Base-by-base conservation (phyloP, 92 coral and sea anemone genomes). In the Blastomussa wellsi region DNA sequence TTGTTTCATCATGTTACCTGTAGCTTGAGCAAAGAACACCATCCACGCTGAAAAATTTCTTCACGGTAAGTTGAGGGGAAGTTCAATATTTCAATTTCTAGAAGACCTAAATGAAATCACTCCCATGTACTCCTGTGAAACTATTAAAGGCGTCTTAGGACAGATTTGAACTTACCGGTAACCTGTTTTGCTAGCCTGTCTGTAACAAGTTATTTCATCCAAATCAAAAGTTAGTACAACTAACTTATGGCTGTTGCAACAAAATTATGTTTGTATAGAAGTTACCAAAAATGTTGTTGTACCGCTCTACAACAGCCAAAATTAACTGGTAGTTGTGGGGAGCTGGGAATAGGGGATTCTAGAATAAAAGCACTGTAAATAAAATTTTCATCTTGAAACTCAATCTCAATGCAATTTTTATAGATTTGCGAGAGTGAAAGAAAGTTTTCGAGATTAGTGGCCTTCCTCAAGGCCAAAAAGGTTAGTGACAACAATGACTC, bases 11-110 rank as follows among this genome's bases (percentile, higher is more conserved):
- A n/a, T 67, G 20, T 15, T 82, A 26, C 37, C 32, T 35, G 72
- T 53, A 93, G 97, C 49, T 89, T 36, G 88, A 82, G 37, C 98
- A 95, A 75, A 92, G 98, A 92, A 96, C 98, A 1, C 98, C 98
- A 29, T 89, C 92, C 28, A 88, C 98, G 22, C 81, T 96, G 59
- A 86, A 92, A 36, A 96, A 96, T 78, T 96, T 92, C 59, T 96
- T 92, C 87, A 55, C 92, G 88, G 98, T 92, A 90, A 84, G 98
- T 87, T 55, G 15, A 22, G 5, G 12, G 15, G n/a, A 57, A 9
- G 1, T 8, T 57, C 17, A 57, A 24, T 6, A 4, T 2, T 57
- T n/a, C 5, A 22, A 17, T 13, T 57, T 57, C 29, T 22, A 57
- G 8, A 57, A 3, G 49, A 13, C 11, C 12, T 3, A 44, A 44